phyloP scores from a whole-genome alignment of 2,797 vertebrate species.

The Melanotaenia parkinsoni region DNA sequence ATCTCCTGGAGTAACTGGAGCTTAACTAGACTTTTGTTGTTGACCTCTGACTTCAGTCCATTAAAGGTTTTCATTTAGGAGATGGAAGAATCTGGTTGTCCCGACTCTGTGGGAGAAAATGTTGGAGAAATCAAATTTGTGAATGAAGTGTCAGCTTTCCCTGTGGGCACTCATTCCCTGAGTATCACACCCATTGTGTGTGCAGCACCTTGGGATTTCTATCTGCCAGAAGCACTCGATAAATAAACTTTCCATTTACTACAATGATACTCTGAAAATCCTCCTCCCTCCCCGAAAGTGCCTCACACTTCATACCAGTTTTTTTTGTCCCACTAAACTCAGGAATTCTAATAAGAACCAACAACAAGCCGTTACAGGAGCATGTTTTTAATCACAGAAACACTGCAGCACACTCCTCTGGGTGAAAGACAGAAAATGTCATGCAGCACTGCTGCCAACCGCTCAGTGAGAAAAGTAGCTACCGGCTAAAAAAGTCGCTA shows the following conservation, averaged over 20 bases:
- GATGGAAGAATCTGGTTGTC: background rate
- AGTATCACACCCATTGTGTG: too few relatives aligned
- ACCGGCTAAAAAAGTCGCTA: too few relatives aligned
- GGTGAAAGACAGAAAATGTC: too few relatives aligned
- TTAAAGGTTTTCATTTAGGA: background rate
- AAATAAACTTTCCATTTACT: background rate
- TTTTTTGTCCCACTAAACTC: background rate
- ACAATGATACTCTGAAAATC: background rate
- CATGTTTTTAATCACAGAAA: background rate
- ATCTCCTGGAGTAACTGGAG: background rate
- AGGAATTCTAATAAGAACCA: slow-evolving; percentile 16
- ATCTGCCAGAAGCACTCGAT: too few relatives aligned
- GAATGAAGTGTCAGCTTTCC: background rate
- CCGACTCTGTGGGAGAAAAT: background rate
- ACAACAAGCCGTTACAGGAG: slow-evolving; percentile 10
- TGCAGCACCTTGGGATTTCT: too few relatives aligned
- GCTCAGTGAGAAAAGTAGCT: too few relatives aligned
- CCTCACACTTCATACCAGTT: background rate
- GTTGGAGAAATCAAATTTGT: background rate
- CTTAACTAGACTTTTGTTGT: background rate
- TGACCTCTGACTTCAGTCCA: background rate
- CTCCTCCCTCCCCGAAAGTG: background rate
- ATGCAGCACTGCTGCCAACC: too few relatives aligned
- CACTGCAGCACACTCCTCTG: background rate
- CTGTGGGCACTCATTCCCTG: background rate